Conservation (phyloP, 2,113 vertebrate species). For the Poeciliopsis turrubarensis region DNA sequence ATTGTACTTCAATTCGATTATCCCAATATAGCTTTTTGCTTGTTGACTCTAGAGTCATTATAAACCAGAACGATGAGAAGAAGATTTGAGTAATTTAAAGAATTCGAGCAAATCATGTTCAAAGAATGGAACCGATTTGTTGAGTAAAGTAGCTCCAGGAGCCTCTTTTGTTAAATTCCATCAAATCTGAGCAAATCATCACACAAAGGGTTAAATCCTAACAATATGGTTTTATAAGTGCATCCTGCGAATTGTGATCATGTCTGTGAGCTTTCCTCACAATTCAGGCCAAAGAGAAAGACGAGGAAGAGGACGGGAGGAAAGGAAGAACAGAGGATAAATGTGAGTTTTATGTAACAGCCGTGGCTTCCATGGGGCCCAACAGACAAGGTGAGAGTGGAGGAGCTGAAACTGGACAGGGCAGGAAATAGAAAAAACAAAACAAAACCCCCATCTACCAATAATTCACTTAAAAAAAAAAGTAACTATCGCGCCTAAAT, state of each 20-base stretch:
- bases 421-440: not conserved
- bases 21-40: too few relatives aligned
- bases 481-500: not conserved
- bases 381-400: conserved; percentile 9
- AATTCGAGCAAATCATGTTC: too few relatives aligned
- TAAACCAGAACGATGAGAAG: too few relatives aligned
- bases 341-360: conserved; percentile 63
- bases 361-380: conserved; percentile 22
- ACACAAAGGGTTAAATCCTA: not conserved
- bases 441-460: too few relatives aligned
- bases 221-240: not conserved
- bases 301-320: conserved; percentile 3
- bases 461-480: not conserved
- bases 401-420: conserved; percentile 10
- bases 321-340: conserved; percentile 31
- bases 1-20: too few relatives aligned
- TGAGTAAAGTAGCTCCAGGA: too few relatives aligned
- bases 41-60: too few relatives aligned
- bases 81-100: too few relatives aligned
- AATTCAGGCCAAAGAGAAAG: conserved; percentile 14
- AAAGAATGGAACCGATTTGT: too few relatives aligned
- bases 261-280: not conserved
- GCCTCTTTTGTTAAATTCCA: too few relatives aligned
- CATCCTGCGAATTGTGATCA: not conserved
- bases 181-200: too few relatives aligned